Conservation (phyloP, 2,888 invertebrate species). For the Chrysotoxum bicinctum region DNA sequence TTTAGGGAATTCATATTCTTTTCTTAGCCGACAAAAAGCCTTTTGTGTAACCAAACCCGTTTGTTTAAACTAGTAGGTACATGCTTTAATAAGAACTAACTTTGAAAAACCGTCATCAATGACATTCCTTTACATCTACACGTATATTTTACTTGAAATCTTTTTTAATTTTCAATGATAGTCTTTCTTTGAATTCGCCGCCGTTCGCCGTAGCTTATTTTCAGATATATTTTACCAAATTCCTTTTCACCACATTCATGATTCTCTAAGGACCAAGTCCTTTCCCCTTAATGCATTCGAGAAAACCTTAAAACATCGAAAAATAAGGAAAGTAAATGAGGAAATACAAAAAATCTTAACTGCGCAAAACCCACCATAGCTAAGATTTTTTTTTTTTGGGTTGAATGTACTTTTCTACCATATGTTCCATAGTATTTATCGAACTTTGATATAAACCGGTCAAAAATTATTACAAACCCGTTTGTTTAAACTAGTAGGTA, state of each 20-base stretch:
- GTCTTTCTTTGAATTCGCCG: conserved; percentile 15
- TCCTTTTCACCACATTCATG: background rate
- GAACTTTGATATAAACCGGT: conserved; percentile 14
- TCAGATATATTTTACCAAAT: background rate
- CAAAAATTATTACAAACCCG: background rate
- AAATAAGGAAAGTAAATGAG: background rate
- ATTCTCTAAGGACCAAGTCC: background rate
- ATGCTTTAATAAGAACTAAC: no score
- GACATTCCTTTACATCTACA: no score
- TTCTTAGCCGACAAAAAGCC: no score
- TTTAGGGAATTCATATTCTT: no score
- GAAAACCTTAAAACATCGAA: conserved; percentile 2
- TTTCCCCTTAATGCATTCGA: conserved; percentile 6
- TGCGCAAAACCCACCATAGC: conserved; percentile 25
- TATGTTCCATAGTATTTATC: background rate
- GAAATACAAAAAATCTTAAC: background rate
- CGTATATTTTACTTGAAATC: no score
- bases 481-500: no score
- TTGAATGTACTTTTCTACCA: conserved; percentile 5
- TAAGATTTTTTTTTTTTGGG: background rate
- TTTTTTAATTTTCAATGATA: background rate
- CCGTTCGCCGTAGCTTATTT: background rate
- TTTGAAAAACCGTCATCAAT: no score
- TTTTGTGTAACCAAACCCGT: no score
- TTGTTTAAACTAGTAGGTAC: no score